Conservation (phyloP, 2,888 invertebrate genomes). For the Ectemnius cavifrons region DNA sequence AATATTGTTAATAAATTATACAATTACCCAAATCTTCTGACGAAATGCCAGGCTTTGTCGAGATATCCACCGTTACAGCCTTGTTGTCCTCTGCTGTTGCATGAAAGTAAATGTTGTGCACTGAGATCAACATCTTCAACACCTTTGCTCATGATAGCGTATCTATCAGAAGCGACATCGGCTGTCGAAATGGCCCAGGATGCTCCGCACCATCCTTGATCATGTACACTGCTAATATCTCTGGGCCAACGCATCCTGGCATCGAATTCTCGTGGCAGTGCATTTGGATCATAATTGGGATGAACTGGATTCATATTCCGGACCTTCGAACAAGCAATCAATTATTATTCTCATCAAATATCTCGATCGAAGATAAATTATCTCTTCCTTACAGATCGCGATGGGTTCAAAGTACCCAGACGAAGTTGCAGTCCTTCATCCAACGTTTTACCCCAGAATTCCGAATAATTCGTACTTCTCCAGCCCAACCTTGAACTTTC, state of each 20-base stretch:
- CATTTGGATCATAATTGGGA: conserved; percentile 81
- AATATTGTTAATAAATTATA: too few species aligned
- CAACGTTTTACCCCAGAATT: conserved; percentile 91
- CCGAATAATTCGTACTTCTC: conserved; percentile 89
- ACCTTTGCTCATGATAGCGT: conserved; percentile 92
- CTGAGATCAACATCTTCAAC: conserved; percentile 86
- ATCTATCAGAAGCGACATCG: conserved; percentile 88
- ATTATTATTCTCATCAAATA: not conserved
- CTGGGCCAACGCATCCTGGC: conserved; percentile 86
- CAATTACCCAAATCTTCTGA: conserved; percentile 85
- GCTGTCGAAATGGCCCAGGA: conserved; percentile 96
- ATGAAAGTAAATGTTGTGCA: conserved; percentile 92
- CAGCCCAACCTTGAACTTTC: conserved; percentile 81
- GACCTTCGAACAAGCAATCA: conserved; percentile 53
- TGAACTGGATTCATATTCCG: conserved; percentile 81
- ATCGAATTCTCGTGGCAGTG: conserved; percentile 87
- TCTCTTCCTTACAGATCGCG: conserved; percentile 77
- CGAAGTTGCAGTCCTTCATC: conserved; percentile 88
- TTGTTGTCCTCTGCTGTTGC: conserved; percentile 87
- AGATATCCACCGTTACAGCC: conserved; percentile 94
- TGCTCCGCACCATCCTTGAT: conserved; percentile 90
- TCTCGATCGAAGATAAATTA: not conserved
- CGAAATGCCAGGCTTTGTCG: conserved; percentile 94
- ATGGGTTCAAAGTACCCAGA: conserved; percentile 84
- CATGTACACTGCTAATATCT: conserved; percentile 84